phyloP scores from a whole-genome alignment of 2,113 vertebrate genomes.

The Gambusia affinis region DNA sequence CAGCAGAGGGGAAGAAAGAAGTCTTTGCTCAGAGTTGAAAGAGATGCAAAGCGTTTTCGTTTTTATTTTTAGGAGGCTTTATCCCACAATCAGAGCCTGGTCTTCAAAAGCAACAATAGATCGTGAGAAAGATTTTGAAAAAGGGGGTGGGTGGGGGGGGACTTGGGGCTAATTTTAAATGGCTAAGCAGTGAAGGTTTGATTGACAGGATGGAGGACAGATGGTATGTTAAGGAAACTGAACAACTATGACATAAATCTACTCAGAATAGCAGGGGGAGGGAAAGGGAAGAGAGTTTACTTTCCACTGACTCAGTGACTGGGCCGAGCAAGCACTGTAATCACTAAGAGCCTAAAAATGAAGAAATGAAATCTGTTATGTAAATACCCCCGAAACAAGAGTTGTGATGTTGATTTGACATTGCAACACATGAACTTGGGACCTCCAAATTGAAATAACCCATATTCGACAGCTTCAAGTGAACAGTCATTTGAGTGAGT shows the following conservation, averaged over 20 bases:
- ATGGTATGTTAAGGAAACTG: constrained; percentile 66
- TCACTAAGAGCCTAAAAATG: constrained; percentile 23
- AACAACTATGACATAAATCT: constrained; percentile 51
- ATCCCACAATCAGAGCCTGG: constrained; percentile 61
- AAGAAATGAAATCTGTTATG: constrained; percentile 4
- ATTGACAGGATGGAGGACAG: constrained; percentile 63
- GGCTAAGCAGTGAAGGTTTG: constrained; percentile 47
- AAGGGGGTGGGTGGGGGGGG: background rate
- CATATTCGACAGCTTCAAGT: constrained; percentile 23
- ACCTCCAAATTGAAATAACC: constrained; percentile 15
- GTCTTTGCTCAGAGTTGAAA: constrained; percentile 28
- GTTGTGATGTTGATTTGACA: constrained; percentile 36
- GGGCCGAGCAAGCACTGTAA: constrained; percentile 28
- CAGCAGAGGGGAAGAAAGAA: constrained; percentile 19
- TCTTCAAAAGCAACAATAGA: constrained; percentile 72
- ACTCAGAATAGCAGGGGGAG: constrained; percentile 10
- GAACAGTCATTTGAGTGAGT: constrained; percentile 16
- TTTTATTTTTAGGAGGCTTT: constrained; percentile 63
- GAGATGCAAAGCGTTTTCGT: constrained; percentile 42
- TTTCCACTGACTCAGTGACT: constrained; percentile 49
- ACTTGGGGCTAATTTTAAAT: constrained; percentile 37
- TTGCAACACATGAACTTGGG: constrained; percentile 26
- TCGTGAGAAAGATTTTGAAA: constrained; percentile 58
- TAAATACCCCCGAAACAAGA: constrained; percentile 21
- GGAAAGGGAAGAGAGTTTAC: background rate